These are phyloP conservation scores for Caenorhabditis sp. DNA, from an alignment of 2,888 invertebrate genomes.

Conservation along the genomic window DNA sequence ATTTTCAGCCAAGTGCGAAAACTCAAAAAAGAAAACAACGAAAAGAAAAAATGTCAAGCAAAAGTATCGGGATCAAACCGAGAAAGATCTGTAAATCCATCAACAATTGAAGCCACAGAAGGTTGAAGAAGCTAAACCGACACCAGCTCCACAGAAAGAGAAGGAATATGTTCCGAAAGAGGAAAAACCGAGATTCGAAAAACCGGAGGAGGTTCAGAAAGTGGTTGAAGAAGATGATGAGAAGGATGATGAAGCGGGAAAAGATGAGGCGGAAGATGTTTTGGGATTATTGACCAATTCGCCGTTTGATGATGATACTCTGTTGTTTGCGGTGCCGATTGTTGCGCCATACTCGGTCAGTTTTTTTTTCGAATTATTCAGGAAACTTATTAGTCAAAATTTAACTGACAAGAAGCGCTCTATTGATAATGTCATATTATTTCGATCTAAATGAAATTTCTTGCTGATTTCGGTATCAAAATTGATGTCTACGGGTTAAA, in stretches of 20 bases:
- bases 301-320: conserved; percentile 85
- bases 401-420: no score
- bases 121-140: not conserved
- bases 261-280: conserved; percentile 39
- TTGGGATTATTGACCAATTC: conserved; percentile 51
- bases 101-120: conserved; percentile 78
- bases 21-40: conserved; percentile 72
- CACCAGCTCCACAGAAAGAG: not conserved
- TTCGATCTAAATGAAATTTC: no score
- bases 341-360: conserved; percentile 85
- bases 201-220: conserved; percentile 61
- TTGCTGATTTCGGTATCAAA: no score
- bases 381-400: no score
- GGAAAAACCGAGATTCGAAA: no score
- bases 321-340: conserved; percentile 91
- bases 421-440: no score
- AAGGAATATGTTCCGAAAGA: no score
- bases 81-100: conserved; percentile 85
- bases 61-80: conserved; percentile 95
- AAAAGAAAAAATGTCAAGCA: conserved; percentile 84
- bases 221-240: conserved; percentile 64
- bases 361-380: no score
- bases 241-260: conserved; percentile 56
- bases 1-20: conserved; percentile 18
- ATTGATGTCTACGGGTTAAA: no score